A percentile compares a stretch with the other conserved stretches of the same genome.
phyloP scores from a whole-genome alignment of 2,113 vertebrate genomes.

The Psammodynastes pulverulentus region DNA sequence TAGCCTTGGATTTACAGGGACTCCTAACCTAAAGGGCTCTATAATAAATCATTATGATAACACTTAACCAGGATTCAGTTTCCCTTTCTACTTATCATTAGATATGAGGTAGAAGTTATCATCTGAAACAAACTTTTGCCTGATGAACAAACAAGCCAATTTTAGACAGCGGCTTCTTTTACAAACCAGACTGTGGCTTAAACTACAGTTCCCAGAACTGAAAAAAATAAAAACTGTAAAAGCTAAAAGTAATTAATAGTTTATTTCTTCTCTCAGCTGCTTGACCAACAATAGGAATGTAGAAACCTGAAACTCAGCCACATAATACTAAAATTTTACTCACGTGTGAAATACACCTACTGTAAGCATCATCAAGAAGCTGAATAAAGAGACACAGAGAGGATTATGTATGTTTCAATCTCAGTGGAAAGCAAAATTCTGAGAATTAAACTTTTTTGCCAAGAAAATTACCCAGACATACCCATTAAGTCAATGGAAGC shows the following conservation, averaged over 20 bases:
- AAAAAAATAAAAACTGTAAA: background rate
- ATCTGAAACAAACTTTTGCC: background rate
- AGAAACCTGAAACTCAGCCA: background rate
- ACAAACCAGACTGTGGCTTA: background rate
- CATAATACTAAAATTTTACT: background rate
- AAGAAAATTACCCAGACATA: background rate
- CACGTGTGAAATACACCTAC: background rate
- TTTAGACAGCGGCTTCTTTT: background rate
- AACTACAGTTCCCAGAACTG: background rate
- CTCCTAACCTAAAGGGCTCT: background rate
- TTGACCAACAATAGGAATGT: background rate
- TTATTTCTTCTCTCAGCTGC: background rate
- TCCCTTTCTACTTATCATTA: background rate
- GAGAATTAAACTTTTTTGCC: background rate
- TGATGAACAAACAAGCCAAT: background rate
- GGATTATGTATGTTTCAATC: background rate
- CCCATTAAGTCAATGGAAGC: background rate
- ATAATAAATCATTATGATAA: background rate
- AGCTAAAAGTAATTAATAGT: background rate
- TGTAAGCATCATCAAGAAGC: background rate
- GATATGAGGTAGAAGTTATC: background rate
- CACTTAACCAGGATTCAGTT: background rate
- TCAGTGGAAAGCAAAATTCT: background rate
- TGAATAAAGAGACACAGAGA: background rate
- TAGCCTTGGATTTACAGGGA: background rate